Evolutionary conservation across 2,888 invertebrate genomes (phyloP), one percentile per base, ranked within the genome.

Genomic region (Platynereis dumerilii): DNA sequence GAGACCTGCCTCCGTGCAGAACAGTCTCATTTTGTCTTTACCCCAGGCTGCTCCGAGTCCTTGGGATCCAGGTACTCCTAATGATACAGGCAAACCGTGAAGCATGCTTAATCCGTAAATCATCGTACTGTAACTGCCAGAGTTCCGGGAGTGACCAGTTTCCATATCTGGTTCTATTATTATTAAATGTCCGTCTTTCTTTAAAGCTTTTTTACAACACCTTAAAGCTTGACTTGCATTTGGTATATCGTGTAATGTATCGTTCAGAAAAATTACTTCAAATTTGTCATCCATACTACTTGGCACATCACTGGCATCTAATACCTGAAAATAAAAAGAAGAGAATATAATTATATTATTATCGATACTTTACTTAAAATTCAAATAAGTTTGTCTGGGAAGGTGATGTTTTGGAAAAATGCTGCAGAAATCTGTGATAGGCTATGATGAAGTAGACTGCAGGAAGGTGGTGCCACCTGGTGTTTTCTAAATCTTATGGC

Each of bases 11-110:
- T 56, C 62, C 17, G 3, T 10, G 17, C 54, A 29, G 34, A 54
- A 44, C 5, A 34, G 2, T n/a, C 57, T 39, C n/a, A 55, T 55
- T 17, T n/a, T 20, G 44, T 62, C 62, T 5, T 45, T 24, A 26
- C 62, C 62, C 62, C 62, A 62, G 22, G 56, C 45, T 15, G 62
- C 62, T n/a, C 62, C 62, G 27, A 55, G 42, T 2, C 62, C 62
- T 27, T 55, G 55, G 1, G 42, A 42, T n/a, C 57, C 62, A 17
- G 22, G 27, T 28, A 34, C 45, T 20, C 28, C 26, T 26, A 56
- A 28, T 10, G 62, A 62, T 42, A 55, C 57, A 22, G 62, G 62
- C 62, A 62, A 44, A 55, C 62, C 55, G 56, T 62, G 56, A 27
- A 55, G 55, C 44, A 62, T 42, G 27, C 56, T 56, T 17, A 39